phyloP scores from a whole-genome alignment of 1,140 invertebrate genomes.

The Coptotermes formosanus region DNA sequence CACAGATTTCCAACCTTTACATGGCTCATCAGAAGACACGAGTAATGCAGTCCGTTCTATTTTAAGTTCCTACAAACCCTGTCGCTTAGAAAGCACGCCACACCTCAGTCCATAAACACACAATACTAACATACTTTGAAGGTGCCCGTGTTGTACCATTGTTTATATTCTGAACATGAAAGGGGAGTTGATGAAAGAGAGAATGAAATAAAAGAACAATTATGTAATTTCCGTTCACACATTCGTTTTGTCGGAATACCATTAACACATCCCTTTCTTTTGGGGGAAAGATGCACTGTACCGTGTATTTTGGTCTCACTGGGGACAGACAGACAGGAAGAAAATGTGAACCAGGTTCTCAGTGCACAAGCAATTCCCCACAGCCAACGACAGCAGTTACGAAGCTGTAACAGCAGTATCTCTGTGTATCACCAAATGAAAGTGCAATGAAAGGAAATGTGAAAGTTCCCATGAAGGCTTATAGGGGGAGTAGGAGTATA shows the following conservation, averaged over 20 bases:
- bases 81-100: background rate
- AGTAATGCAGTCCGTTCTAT: background rate
- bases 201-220: constrained; percentile 10
- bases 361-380: too few relatives aligned
- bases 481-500: too few relatives aligned
- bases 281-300: background rate
- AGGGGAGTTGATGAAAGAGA: background rate
- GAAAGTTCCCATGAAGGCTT: too few relatives aligned
- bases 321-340: background rate
- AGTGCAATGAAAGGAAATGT: too few relatives aligned
- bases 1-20: too few relatives aligned
- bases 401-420: too few relatives aligned
- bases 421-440: too few relatives aligned
- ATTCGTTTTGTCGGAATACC: constrained; percentile 35
- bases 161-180: background rate
- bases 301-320: background rate
- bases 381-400: too few relatives aligned
- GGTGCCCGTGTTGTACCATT: background rate
- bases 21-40: too few relatives aligned
- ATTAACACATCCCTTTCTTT: constrained; percentile 40
- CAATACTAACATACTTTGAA: constrained; percentile 21
- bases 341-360: background rate
- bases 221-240: constrained; percentile 35
- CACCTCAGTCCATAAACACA: constrained; percentile 39
- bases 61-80: background rate